These are phyloP conservation scores for Bombycilla garrulus DNA, from an alignment of 2,113 vertebrate species.

Conservation along the genomic window DNA sequence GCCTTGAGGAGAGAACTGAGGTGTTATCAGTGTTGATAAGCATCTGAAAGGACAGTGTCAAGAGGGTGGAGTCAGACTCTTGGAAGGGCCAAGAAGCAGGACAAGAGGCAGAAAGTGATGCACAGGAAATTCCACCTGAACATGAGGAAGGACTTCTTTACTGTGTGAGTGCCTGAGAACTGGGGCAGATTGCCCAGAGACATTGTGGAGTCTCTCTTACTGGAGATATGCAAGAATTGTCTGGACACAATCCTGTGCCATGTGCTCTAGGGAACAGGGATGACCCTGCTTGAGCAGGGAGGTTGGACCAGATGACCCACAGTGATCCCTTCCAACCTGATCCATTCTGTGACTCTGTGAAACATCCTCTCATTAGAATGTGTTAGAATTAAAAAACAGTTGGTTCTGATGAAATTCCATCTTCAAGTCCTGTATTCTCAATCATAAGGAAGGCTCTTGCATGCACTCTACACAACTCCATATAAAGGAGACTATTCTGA, in stretches of 20 bases:
- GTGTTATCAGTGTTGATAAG: not conserved
- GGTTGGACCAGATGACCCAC: not conserved
- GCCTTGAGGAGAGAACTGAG: not conserved
- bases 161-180: not conserved
- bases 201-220: not conserved
- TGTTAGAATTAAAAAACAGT: not conserved
- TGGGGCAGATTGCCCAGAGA: not conserved
- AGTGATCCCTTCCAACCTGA: not conserved
- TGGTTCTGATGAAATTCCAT: not conserved
- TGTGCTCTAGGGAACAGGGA: not conserved
- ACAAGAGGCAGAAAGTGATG: not conserved
- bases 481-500: not conserved
- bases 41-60: not conserved
- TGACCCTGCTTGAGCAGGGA: not conserved
- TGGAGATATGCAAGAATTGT: not conserved
- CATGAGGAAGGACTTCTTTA: not conserved
- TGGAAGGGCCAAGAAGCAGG: not conserved
- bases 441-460: not conserved
- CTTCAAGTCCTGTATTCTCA: not conserved
- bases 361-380: not conserved
- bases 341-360: not conserved
- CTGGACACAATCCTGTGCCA: not conserved
- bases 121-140: not conserved
- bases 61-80: not conserved
- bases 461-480: not conserved